Evolutionary conservation across 2,797 vertebrate species (phyloP), one percentile per base, ranked within the genome.

Genomic region (Gephyroberyx darwinii): DNA sequence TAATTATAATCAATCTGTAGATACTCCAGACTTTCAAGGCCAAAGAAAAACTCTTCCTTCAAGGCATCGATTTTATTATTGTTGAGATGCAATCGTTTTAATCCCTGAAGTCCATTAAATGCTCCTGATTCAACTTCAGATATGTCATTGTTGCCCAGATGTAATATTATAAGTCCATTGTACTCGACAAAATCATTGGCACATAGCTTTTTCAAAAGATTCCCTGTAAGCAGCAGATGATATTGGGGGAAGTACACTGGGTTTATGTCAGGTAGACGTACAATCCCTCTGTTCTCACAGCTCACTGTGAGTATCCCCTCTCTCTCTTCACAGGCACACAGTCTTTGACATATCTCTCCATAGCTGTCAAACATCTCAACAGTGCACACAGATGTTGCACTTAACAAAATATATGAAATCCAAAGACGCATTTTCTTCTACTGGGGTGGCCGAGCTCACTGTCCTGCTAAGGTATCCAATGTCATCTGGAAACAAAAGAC

Each of bases 1-100:
- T 96, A 98, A 93, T 99, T 99, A 86, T 98, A 98, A 94, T 99
- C 98, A 14, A 98, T 93, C 84, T 99, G 98, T 82, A 99, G 93
- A 89, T 99, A 99, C 86, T 99, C 97, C 92, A 99, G 91, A 93
- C 93, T 96, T 83, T 98, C 97, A 58, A 99, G 94, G 67, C 97
- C 98, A 54, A 93, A 90, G 85, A 99, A 99, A 57, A 96, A 95
- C 80, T 98, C 96, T 86, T 97, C 96, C 65, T 95, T 94, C 83
- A 99, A 84, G 85, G 94, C 91, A 86, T 98, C 96, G 56, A 99
- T 92, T 90, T 97, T 99, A 91, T 99, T 99, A 68, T 97, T 99
- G 92, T 99, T 99, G 63, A 99, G 90, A 89, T 99, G 97, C 61
- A 99, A 88, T 88, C 98, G 94, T 83, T 95, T 95, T 82, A 99